Conservation (phyloP, 2,888 invertebrate species). For the Fabriciana adippe region DNA sequence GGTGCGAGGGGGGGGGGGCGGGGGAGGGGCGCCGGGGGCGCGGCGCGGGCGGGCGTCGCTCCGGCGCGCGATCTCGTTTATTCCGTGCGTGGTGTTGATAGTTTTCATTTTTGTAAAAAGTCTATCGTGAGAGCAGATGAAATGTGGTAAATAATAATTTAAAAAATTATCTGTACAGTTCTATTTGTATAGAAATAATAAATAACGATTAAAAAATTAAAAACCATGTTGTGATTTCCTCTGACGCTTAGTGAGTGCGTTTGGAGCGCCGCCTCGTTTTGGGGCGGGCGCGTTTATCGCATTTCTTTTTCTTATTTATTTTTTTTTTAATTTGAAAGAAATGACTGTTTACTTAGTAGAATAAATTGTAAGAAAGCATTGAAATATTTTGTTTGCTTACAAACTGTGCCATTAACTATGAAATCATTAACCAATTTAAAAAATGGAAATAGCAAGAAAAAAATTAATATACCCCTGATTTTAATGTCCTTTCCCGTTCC, state of each 20-base stretch:
- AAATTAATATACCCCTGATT: too few relatives aligned
- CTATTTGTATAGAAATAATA: slow-evolving; percentile 84
- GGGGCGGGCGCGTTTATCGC: slow-evolving; percentile 52
- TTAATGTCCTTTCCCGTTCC: too few relatives aligned
- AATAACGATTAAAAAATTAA: slow-evolving; percentile 80
- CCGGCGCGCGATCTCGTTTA: slow-evolving; percentile 68
- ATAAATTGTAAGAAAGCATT: slow-evolving; percentile 77
- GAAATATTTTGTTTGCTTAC: slow-evolving; percentile 46
- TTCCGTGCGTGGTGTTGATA: slow-evolving; percentile 79
- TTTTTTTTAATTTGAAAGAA: slow-evolving; percentile 69
- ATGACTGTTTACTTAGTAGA: slow-evolving; percentile 80
- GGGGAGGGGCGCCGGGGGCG: slow-evolving; percentile 36
- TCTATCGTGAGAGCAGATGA: slow-evolving; percentile 79
- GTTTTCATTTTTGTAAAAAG: slow-evolving; percentile 84
- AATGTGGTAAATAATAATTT: slow-evolving; percentile 81
- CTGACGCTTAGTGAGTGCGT: slow-evolving; percentile 65
- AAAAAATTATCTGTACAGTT: slow-evolving; percentile 83
- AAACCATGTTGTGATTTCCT: slow-evolving; percentile 80
- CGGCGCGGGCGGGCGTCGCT: slow-evolving; percentile 39
- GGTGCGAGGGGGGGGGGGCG: slow-evolving; percentile 19
- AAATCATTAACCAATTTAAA: slow-evolving; percentile 10
- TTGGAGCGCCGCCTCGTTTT: slow-evolving; percentile 49
- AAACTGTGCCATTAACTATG: slow-evolving; percentile 5
- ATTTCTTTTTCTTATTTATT: slow-evolving; percentile 62
- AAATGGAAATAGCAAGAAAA: not conserved